Evolutionary conservation across 2,888 invertebrate species (phyloP).

Genomic region (Agrilus mali): DNA sequence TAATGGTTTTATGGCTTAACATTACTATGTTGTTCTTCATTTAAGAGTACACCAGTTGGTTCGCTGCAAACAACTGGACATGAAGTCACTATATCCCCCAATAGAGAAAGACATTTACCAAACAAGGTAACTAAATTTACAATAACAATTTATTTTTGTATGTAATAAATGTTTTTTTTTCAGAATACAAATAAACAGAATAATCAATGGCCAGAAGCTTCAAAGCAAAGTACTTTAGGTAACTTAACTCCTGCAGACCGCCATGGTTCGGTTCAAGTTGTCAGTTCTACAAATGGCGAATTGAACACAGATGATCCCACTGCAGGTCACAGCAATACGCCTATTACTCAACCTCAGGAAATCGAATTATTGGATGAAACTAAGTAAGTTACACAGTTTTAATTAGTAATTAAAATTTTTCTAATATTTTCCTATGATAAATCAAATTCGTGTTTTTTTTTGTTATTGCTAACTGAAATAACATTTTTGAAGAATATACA

Average conservation of each 20-base stretch:
- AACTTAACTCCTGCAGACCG: conserved; percentile 89
- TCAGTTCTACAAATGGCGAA: conserved; percentile 95
- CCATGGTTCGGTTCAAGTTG: conserved; percentile 97
- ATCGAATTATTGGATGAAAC: conserved; percentile 95
- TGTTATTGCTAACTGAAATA: no score
- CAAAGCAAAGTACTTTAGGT: conserved; percentile 68
- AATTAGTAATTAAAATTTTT: conserved; percentile 34
- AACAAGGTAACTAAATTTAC: conserved; percentile 52
- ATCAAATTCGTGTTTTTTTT: neutral
- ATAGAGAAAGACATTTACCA: conserved; percentile 72
- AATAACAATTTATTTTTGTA: conserved; percentile 1
- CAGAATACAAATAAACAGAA: conserved; percentile 54
- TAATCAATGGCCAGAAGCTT: conserved; percentile 74
- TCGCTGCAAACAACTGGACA: conserved; percentile 86
- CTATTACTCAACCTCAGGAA: conserved; percentile 85
- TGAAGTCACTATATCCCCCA: conserved; percentile 82
- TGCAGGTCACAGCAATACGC: conserved; percentile 94
- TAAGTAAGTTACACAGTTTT: conserved; percentile 61
- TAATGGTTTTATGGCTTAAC: neutral
- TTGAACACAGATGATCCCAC: conserved; percentile 90
- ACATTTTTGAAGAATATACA: no score
- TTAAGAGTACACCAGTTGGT: conserved; percentile 85
- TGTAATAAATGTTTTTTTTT: conserved; percentile 13
- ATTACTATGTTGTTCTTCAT: conserved; percentile 9
- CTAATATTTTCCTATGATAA: conserved; percentile 5